Conservation (phyloP, 2,888 invertebrate species). For the Agrochola litura region DNA sequence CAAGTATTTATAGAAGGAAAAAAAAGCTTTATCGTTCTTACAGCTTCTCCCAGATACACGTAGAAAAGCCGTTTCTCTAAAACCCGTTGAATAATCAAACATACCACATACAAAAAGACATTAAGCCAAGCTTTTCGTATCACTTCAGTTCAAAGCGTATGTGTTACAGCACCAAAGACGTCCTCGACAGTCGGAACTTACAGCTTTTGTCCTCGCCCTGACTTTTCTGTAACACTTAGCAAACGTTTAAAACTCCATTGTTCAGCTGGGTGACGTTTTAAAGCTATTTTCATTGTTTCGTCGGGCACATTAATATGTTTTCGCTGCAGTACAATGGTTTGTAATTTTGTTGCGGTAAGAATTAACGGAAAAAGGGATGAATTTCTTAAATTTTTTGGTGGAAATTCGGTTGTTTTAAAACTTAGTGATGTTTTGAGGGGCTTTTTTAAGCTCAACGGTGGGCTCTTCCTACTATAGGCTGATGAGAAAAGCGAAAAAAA, state of each 20-base stretch:
- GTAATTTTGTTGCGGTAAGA: constrained; percentile 51
- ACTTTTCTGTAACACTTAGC: constrained; percentile 85
- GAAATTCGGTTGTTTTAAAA: constrained; percentile 11
- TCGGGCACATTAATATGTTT: constrained; percentile 70
- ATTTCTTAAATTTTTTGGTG: constrained; percentile 11
- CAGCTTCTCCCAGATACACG: not conserved
- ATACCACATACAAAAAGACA: constrained; percentile 49
- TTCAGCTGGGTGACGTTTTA: constrained; percentile 79
- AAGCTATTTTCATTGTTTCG: constrained; percentile 77
- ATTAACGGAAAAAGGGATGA: constrained; percentile 20
- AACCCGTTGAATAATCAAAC: constrained; percentile 58
- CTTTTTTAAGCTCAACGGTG: not conserved
- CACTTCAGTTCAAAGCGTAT: constrained; percentile 64
- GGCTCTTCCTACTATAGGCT: not conserved
- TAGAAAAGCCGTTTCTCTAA: constrained; percentile 18
- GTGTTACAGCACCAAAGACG: constrained; percentile 68
- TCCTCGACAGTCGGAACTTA: constrained; percentile 72
- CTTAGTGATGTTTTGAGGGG: not conserved
- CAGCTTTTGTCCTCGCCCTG: constrained; percentile 80
- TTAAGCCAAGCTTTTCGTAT: constrained; percentile 51
- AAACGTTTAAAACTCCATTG: constrained; percentile 83
- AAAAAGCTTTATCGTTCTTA: not conserved
- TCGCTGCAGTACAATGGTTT: constrained; percentile 54
- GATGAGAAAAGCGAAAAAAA: not conserved
- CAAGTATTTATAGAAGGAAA: not conserved